Evolutionary conservation across 1,140 invertebrate genomes (phyloP), one percentile per base, ranked within the genome.

Genomic region (Drosophila malerkotliana): DNA sequence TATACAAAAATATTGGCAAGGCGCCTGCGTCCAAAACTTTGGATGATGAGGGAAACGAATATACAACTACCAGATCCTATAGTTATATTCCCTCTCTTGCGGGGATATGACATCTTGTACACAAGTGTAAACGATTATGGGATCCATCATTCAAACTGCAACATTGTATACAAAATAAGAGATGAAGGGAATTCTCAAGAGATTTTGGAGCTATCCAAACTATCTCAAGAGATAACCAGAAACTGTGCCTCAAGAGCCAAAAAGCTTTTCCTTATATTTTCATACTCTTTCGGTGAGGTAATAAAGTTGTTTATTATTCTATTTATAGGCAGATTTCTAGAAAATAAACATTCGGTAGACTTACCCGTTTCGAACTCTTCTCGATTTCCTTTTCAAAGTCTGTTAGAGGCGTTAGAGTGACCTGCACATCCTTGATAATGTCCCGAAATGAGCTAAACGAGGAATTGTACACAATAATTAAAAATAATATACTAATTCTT

Each of bases 361-460:
- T 90, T 62, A 91, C 90, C 81, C 87, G 79, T 32, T 91, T 91
- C 5, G 90, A 89, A 60, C 78, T 89, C 54, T 91, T 92, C 60
- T 92, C 90, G 39, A 90, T 91, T 84, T 91, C 90, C 66, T 87
- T 89, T 37, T 91, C 90, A 63, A 91, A 90, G 59, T 92, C 91
- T 7, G 90, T 80, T 47, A 91, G 57, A 14, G 91, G 84, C 15
- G 91, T 91, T 44, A 92, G 56, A 4, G 91, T 75, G 5, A 92
- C 91, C 30, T 88, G 87, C 32, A 91, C 79, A 64, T 92, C 91
- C 71, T 92, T 92, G 26, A 91, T 90, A 49, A 90, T 73, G 71
- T 84, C 91, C 39, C 89, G 84, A 77, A 85, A 90, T 39, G 77
- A 68, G 55, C 89, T 91, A 45, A 0, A 54, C 24, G 18, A 54